These are phyloP conservation scores for Schizopygopsis malacanthus DNA, from an alignment of 2,797 vertebrate genomes.

Conservation along the genomic window DNA sequence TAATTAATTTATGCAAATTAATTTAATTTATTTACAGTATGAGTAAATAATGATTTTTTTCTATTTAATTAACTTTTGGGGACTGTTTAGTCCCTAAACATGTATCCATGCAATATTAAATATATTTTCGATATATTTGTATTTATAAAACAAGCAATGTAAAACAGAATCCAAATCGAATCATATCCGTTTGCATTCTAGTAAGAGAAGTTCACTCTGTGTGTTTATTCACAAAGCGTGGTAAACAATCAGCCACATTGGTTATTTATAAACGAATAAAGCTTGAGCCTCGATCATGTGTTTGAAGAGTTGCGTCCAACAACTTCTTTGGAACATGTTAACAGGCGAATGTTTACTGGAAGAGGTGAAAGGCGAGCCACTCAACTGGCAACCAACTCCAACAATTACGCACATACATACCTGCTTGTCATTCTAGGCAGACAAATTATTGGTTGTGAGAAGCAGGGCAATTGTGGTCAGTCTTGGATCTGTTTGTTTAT, in stretches of 20 bases:
- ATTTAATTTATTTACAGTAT: background rate
- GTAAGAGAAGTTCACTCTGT: background rate
- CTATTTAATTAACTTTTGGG: background rate
- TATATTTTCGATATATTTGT: background rate
- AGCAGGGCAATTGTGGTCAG: conserved; percentile 34
- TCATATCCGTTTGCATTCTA: background rate
- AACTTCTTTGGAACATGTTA: conserved; percentile 42
- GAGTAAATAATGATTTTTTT: background rate
- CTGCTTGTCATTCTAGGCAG: conserved; percentile 40
- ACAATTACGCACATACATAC: conserved; percentile 27
- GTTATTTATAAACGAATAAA: conserved; percentile 58
- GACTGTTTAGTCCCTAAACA: background rate
- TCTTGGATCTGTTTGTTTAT: conserved; percentile 42
- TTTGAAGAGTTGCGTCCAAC: conserved; percentile 26
- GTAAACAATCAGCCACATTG: conserved; percentile 60
- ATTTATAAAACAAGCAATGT: background rate
- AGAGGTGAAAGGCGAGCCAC: conserved; percentile 33
- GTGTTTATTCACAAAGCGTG: conserved; percentile 51
- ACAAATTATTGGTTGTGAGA: conserved; percentile 37
- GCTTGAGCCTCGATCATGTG: conserved; percentile 43
- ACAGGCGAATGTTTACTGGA: conserved; percentile 40
- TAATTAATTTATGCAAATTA: too few species aligned
- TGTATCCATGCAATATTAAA: background rate
- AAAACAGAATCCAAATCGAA: background rate
- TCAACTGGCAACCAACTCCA: background rate